Percentiles rank a stretch among this genome's conserved stretches.
These are phyloP conservation scores for Tetropium fuscum DNA, from an alignment of 2,888 invertebrate genomes.

Conservation along the genomic window DNA sequence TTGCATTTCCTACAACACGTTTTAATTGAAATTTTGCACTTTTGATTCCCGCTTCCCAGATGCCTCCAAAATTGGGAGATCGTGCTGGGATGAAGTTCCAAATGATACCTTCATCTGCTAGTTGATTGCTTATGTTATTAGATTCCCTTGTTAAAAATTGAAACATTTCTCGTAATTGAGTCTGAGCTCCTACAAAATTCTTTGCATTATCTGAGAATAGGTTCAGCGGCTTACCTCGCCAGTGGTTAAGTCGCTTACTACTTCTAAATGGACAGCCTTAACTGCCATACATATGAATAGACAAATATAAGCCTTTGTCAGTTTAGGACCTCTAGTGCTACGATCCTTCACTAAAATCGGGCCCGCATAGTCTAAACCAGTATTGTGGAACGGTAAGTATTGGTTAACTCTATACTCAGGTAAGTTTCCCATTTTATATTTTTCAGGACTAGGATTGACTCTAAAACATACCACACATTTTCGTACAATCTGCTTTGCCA, in stretches of 20 bases:
- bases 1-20: background rate
- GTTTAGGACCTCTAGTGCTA: slow-evolving; percentile 15
- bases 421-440: slow-evolving; percentile 21
- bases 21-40: slow-evolving; percentile 9
- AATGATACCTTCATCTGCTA: no score
- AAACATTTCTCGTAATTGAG: background rate
- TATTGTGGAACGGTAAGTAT: slow-evolving; percentile 20
- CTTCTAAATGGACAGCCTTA: no score
- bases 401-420: slow-evolving; percentile 13
- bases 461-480: slow-evolving; percentile 8
- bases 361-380: slow-evolving; percentile 29
- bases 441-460: slow-evolving; percentile 1
- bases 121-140: background rate
- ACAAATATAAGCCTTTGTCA: no score
- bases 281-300: no score
- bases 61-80: slow-evolving; percentile 16
- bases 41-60: slow-evolving; percentile 11
- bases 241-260: no score
- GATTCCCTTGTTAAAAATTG: background rate
- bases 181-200: slow-evolving; percentile 5
- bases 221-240: no score
- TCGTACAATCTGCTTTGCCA: background rate
- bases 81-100: slow-evolving; percentile 8
- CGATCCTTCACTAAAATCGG: slow-evolving; percentile 23
- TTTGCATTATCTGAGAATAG: slow-evolving; percentile 20